Evolutionary conservation across 2,888 invertebrate species (phyloP), one percentile per base, ranked within the genome.

Genomic region (Drosophila incognita): DNA sequence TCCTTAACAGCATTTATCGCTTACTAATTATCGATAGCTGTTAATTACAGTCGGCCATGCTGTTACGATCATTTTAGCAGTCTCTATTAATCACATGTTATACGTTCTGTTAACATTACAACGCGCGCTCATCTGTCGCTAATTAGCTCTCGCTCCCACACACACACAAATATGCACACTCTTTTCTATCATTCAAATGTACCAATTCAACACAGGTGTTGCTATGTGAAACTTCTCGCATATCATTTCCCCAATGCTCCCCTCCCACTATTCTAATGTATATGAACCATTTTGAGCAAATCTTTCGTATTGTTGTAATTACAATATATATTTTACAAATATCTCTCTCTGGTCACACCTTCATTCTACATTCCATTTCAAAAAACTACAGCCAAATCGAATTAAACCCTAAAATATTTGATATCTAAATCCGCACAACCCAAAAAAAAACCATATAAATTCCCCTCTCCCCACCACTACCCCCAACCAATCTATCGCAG

Each of bases 381-480:
- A 76, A 76, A n/a, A 24, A 56, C 1, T 69, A 74, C 59, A 87
- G 87, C 90, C 89, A 81, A 87, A 87, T 81, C 84, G 90, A 90
- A 87, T 87, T 90, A 87, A 87, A 87, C 86, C 88, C 81, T 87
- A 90, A 90, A 74, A 79, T 84, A 84, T 89, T 84, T 84, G 88
- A 87, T 24, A 46, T 82, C 65, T 84, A 74, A 89, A 81, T 38
- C 61, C 67, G 27, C 40, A 58, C 33, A 54, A 46, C 21, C 40
- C n/a, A 57, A 57, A 31, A 40, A 15, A 21, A 27, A 49, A 18
- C 27, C 48, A 56, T 59, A 33, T 69, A 46, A 51, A 53, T 33
- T 27, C 56, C 38, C 33, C 46, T 61, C 54, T 52, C 10, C 15
- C 71, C 70, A 59, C 58, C 57, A 36, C 61, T 10, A 36, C 79